Evolutionary conservation across 2,113 vertebrate genomes (phyloP).

Genomic region (Sisor rabdophorus): DNA sequence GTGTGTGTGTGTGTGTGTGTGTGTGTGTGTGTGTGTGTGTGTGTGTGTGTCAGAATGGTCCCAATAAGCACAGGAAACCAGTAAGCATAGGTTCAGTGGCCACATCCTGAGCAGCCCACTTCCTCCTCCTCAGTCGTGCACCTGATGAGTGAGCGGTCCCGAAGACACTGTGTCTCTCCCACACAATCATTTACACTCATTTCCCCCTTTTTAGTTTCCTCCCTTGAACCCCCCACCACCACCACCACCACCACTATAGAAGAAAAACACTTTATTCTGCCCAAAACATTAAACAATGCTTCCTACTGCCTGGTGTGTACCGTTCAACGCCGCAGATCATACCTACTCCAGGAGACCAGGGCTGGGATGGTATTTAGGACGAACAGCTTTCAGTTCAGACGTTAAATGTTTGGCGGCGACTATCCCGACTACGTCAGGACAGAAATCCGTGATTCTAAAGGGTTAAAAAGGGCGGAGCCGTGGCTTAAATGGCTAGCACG

Average conservation of each 20-base stretch:
- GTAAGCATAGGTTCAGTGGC: constrained; percentile 38
- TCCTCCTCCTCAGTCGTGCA: background rate
- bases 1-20: background rate
- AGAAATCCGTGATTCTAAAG: no score
- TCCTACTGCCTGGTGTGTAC: background rate
- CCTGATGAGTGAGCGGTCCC: constrained; percentile 20
- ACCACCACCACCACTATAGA: no score
- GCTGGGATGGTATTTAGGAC: background rate
- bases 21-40: background rate
- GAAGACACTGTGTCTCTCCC: background rate
- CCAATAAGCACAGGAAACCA: constrained; percentile 39
- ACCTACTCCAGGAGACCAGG: background rate
- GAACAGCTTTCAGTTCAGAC: background rate
- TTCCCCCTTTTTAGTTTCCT: constrained; percentile 13
- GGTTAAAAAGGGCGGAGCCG: no score
- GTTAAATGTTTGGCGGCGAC: no score
- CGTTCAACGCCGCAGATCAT: background rate
- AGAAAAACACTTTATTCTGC: background rate
- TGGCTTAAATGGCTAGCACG: no score
- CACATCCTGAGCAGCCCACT: constrained; percentile 32
- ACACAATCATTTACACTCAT: background rate
- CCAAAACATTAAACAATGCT: background rate
- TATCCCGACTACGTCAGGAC: background rate
- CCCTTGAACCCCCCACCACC: background rate
- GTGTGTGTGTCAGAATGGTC: background rate